A percentile compares a stretch with the other conserved stretches of the same genome.
Evolutionary conservation across 2,888 invertebrate species (phyloP).

Genomic region (Chorisops tibialis): DNA sequence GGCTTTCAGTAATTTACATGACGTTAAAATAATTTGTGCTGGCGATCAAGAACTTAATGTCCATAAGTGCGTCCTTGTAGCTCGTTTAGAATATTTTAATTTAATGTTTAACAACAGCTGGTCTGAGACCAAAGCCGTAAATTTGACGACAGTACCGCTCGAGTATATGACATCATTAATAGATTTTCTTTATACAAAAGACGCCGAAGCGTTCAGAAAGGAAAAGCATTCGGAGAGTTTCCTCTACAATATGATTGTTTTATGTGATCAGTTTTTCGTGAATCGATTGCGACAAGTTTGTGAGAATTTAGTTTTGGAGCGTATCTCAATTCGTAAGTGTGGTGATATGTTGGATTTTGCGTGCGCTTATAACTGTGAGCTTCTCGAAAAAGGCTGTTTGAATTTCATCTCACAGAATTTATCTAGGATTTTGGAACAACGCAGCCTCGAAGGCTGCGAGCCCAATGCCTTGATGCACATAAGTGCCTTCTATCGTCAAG

Average conservation of each 20-base stretch:
- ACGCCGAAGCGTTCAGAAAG: constrained; percentile 58
- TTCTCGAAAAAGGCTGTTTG: constrained; percentile 69
- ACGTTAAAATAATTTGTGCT: constrained; percentile 60
- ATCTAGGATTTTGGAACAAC: constrained; percentile 65
- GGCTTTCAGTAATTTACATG: constrained; percentile 56
- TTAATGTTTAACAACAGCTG: constrained; percentile 79
- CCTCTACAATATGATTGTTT: constrained; percentile 67
- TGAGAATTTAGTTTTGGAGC: constrained; percentile 62
- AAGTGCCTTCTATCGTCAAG: constrained; percentile 64
- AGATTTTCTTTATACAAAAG: constrained; percentile 73
- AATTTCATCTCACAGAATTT: constrained; percentile 77
- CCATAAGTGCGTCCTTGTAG: constrained; percentile 78
- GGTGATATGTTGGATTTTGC: constrained; percentile 74
- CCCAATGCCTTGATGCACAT: constrained; percentile 62
- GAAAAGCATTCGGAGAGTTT: constrained; percentile 67
- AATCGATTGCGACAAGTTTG: constrained; percentile 68
- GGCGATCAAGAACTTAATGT: constrained; percentile 58
- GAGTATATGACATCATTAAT: constrained; percentile 62
- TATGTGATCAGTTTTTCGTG: constrained; percentile 78
- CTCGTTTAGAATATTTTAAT: constrained; percentile 79
- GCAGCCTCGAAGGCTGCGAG: constrained; percentile 63
- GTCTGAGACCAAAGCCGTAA: constrained; percentile 51
- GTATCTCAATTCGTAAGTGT: constrained; percentile 72
- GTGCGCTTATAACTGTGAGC: constrained; percentile 68
- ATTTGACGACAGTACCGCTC: constrained; percentile 44